A percentile compares a stretch with the other conserved stretches of the same genome.
Conservation (phyloP, 2,113 vertebrate genomes). For the Leucopternis melanops region DNA sequence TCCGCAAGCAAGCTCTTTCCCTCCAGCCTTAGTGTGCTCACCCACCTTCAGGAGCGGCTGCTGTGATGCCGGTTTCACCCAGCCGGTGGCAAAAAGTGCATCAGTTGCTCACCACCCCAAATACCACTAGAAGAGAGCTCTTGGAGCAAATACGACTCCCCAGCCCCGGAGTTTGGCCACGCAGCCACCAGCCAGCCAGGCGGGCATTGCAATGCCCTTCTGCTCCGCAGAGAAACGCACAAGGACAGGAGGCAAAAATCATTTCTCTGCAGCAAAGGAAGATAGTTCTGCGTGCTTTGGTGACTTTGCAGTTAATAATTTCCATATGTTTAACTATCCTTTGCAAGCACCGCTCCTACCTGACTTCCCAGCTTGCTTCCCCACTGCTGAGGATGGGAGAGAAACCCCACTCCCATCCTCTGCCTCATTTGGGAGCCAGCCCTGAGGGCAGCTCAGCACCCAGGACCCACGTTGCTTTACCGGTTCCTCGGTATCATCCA, state of each 20-base stretch:
- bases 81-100: background rate
- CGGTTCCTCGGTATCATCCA: background rate
- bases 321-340: background rate
- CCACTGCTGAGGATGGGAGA: background rate
- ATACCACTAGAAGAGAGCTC: background rate
- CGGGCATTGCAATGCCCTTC: accelerated
- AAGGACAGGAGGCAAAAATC: background rate
- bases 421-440: background rate
- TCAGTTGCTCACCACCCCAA: background rate
- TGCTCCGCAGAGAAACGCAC: background rate
- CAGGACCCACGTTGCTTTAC: background rate
- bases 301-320: background rate
- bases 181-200: background rate
- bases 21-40: background rate
- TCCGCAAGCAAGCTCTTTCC: background rate
- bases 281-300: background rate
- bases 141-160: background rate
- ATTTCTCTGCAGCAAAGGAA: background rate
- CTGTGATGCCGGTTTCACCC: background rate
- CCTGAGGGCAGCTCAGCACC: background rate
- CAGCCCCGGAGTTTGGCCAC: background rate
- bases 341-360: background rate
- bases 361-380: background rate
- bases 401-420: background rate
- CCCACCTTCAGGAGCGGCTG: background rate